A percentile compares a stretch with the other conserved stretches of the same genome.
These are phyloP conservation scores for Hemicrepidius hirtus DNA, from an alignment of 2,888 invertebrate species.

Conservation along the genomic window DNA sequence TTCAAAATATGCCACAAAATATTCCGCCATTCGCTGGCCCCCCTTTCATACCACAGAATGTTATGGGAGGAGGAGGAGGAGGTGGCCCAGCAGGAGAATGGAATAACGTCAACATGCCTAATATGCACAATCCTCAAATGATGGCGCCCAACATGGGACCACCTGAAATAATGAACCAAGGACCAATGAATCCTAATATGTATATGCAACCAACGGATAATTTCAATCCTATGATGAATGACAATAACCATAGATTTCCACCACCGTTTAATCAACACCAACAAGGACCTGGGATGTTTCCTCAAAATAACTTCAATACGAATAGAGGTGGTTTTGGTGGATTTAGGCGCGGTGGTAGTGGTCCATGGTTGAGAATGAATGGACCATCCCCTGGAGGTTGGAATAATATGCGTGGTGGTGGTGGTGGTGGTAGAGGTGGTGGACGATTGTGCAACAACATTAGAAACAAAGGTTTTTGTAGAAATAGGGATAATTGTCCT, in stretches of 20 bases:
- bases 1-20: constrained; percentile 40
- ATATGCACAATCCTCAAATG: constrained; percentile 59
- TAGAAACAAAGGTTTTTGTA: constrained; percentile 86
- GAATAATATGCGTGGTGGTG: constrained; percentile 67
- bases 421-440: constrained; percentile 68
- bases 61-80: constrained; percentile 61
- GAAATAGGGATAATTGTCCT: constrained; percentile 87
- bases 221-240: constrained; percentile 69
- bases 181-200: constrained; percentile 68
- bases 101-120: constrained; percentile 70
- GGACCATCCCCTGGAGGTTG: constrained; percentile 57
- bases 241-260: constrained; percentile 67
- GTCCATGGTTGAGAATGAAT: constrained; percentile 73
- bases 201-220: constrained; percentile 69
- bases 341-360: constrained; percentile 70
- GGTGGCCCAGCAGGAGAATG: constrained; percentile 66
- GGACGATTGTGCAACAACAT: constrained; percentile 84
- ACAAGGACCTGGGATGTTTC: constrained; percentile 68
- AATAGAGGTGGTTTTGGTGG: constrained; percentile 59
- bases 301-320: constrained; percentile 70
- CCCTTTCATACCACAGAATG: constrained; percentile 52
- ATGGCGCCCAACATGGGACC: constrained; percentile 69
- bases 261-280: constrained; percentile 73
- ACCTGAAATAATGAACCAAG: constrained; percentile 70
- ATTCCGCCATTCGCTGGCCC: constrained; percentile 73